phyloP scores from a whole-genome alignment of 2,113 vertebrate species.

The Tiliqua scincoides region DNA sequence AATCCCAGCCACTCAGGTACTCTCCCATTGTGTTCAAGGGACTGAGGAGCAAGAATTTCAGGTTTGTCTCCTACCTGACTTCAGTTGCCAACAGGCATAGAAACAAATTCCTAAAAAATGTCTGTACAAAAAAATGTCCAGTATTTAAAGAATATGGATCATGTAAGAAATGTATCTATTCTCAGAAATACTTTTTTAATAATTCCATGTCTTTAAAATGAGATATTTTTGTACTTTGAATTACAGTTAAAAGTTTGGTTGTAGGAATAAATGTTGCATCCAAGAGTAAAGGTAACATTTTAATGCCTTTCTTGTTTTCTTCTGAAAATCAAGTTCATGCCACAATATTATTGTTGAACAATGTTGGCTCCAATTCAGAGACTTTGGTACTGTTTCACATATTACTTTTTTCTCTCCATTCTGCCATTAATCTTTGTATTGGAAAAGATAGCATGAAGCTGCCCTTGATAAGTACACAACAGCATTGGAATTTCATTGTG shows the following conservation, averaged over 20 bases:
- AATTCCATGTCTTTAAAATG: conserved; percentile 30
- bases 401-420: neutral
- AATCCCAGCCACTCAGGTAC: neutral
- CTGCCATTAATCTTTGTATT: neutral
- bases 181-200: conserved; percentile 22
- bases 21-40: neutral
- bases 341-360: neutral
- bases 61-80: neutral
- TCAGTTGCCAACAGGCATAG: rapidly evolving
- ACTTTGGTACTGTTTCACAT: neutral
- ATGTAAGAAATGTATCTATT: neutral
- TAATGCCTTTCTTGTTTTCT: conserved; percentile 2
- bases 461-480: neutral
- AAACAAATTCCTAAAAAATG: neutral
- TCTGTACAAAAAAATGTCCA: neutral
- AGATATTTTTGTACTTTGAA: conserved; percentile 63
- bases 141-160: conserved; percentile 8
- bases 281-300: neutral
- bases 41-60: neutral
- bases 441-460: neutral
- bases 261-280: conserved; percentile 31
- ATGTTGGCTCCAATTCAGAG: neutral
- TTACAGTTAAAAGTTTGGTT: conserved; percentile 40
- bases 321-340: neutral
- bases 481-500: neutral